Conservation (phyloP, 1,140 invertebrate genomes). For the Achatina immaculata region DNA sequence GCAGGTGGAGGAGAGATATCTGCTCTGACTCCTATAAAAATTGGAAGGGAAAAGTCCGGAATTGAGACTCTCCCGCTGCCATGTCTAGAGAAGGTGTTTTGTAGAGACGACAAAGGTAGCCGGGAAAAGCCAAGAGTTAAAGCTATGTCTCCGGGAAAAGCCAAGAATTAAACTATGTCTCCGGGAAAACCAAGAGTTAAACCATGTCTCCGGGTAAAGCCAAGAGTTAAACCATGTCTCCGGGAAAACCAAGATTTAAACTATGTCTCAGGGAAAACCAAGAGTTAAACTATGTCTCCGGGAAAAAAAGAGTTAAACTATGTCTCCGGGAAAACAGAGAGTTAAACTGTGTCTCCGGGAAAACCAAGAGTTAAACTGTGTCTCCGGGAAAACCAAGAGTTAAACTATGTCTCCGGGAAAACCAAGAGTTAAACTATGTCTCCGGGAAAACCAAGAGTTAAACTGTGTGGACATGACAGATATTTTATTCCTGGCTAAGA, state of each 20-base stretch:
- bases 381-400: background rate
- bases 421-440: background rate
- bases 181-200: background rate
- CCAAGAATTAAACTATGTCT: background rate
- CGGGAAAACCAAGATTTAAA: background rate
- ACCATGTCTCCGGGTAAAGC: background rate
- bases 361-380: background rate
- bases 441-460: background rate
- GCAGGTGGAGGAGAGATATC: too few relatives aligned
- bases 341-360: slow-evolving; percentile 2
- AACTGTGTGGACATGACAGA: too few relatives aligned
- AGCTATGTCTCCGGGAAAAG: too few relatives aligned
- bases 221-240: background rate
- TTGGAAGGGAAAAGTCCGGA: too few relatives aligned
- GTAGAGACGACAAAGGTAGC: background rate
- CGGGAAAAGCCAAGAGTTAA: background rate
- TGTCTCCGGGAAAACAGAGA: background rate
- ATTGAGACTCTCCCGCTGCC: too few relatives aligned
- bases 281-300: background rate
- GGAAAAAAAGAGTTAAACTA: background rate
- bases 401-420: background rate
- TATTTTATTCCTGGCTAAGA: too few relatives aligned
- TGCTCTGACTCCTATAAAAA: too few relatives aligned
- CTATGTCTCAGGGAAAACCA: background rate
- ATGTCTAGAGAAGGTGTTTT: background rate